Percentiles rank a stretch among this genome's conserved stretches.
Evolutionary conservation across 2,113 vertebrate species (phyloP).

Genomic region (Coregonus clupeaformis): DNA sequence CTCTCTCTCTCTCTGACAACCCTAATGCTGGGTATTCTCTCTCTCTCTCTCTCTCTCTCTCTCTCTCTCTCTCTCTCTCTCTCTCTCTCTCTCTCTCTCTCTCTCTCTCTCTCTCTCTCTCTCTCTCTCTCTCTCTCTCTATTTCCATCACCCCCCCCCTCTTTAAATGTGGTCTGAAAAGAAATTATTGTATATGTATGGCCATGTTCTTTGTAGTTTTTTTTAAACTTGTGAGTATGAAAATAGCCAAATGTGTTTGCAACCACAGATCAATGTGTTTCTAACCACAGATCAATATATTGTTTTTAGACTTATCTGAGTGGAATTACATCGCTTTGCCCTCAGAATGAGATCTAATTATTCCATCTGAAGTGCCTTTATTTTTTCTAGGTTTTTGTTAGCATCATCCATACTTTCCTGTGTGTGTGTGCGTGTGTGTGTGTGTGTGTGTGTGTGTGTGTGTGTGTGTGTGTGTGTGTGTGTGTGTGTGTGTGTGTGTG

Average conservation of each 20-base stretch:
- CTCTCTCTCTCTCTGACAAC: constrained; percentile 24
- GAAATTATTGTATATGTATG: neutral
- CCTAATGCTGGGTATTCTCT: constrained; percentile 37
- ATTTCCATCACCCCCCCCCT: neutral
- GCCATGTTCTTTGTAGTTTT: too few species aligned
- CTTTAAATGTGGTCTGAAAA: neutral
- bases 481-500: too few species aligned
- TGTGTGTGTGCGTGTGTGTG: too few species aligned
- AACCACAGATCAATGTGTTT: too few species aligned
- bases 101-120: neutral
- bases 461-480: too few species aligned
- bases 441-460: too few species aligned
- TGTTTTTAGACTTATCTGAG: too few species aligned
- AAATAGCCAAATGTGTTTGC: too few species aligned
- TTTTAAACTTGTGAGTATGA: neutral
- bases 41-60: constrained; percentile 1
- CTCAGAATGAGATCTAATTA: neutral
- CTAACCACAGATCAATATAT: too few species aligned
- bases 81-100: constrained; percentile 4
- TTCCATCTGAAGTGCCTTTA: neutral
- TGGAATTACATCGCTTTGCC: neutral
- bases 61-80: constrained; percentile 4
- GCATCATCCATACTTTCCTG: neutral
- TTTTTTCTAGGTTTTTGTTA: neutral
- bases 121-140: neutral